Evolutionary conservation across 2,797 vertebrate genomes (phyloP), one percentile per base, ranked within the genome.

Genomic region (Xerus rutilus): DNA sequence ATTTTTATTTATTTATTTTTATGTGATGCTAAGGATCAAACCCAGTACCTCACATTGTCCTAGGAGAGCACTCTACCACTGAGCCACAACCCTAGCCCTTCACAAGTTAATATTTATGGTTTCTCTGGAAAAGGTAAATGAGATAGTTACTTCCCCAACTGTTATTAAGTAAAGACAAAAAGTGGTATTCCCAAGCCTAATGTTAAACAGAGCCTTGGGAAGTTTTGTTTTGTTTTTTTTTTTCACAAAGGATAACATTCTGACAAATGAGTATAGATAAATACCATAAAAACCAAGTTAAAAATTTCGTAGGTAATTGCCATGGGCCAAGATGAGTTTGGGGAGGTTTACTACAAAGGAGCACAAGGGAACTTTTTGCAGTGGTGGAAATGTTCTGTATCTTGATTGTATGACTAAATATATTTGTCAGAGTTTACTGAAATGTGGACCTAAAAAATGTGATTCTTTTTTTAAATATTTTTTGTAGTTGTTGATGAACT

Each of bases 391-490:
- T 89, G 20, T 67, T 86, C 45, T 89, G 0, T 82, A 35, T 64
- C 21, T 47, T 89, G 30, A 49, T 30, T 89, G n/a, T 69, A n/a
- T 5, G 43, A 35, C 62, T 94, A 35, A 87, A 86, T 59, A 39
- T 92, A 62, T 82, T 96, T 65, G 28, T 89, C n/a, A 86, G 65
- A 96, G 67, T 28, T 95, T 23, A 79, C 30, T 73, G 57, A 95
- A 91, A 49, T 67, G 35, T 25, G 77, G 65, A 76, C n/a, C 62
- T 88, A 35, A 94, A 96, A 91, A 86, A 49, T 76, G 23, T 96
- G 47, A 72, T 45, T 90, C 4, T 92, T 94, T 39, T 39, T 39
- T 39, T 39, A 39, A 39, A 39, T 39, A 39, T 39, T 39, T 39
- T 39, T 39, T 39, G 39, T 39, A 39, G 39, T 39, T 39, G 39